A percentile compares a stretch with the other conserved stretches of the same genome.
These are phyloP conservation scores for Addax nasomaculatus DNA, from an alignment of 2,113 vertebrate species.

Conservation along the genomic window DNA sequence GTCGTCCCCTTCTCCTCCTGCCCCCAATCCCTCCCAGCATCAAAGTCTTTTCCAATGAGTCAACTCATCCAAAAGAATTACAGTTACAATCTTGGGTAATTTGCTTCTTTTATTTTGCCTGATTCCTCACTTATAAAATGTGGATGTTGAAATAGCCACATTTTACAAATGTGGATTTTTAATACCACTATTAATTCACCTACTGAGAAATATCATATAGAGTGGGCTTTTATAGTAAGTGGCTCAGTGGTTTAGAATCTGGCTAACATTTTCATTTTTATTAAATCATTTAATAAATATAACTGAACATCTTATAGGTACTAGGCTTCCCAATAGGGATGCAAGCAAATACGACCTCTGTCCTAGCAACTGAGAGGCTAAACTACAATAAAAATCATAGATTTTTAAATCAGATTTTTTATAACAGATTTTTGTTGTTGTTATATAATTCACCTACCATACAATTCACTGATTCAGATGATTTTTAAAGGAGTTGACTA, in stretches of 20 bases:
- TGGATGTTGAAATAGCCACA: neutral
- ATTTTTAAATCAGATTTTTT: neutral
- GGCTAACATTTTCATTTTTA: neutral
- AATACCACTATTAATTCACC: neutral
- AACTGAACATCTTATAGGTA: neutral
- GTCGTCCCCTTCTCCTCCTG: too few relatives aligned
- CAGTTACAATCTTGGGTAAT: neutral
- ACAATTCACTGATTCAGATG: neutral
- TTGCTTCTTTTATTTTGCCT: neutral
- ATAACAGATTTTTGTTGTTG: neutral
- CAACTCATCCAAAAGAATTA: neutral
- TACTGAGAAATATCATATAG: neutral
- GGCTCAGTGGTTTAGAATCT: neutral
- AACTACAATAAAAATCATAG: neutral
- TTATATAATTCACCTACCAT: neutral
- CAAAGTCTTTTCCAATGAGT: too few relatives aligned
- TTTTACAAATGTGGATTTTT: neutral
- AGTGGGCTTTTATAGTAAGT: neutral
- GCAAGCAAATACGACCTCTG: neutral
- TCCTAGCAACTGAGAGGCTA: neutral
- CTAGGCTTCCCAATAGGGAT: neutral
- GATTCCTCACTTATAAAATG: neutral
- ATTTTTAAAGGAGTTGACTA: neutral
- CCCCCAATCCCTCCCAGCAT: too few relatives aligned
- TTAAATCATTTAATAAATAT: neutral